A percentile compares a stretch with the other conserved stretches of the same genome.
Evolutionary conservation across 1,140 invertebrate genomes (phyloP).

Genomic region (Atopsyche davidsoni): DNA sequence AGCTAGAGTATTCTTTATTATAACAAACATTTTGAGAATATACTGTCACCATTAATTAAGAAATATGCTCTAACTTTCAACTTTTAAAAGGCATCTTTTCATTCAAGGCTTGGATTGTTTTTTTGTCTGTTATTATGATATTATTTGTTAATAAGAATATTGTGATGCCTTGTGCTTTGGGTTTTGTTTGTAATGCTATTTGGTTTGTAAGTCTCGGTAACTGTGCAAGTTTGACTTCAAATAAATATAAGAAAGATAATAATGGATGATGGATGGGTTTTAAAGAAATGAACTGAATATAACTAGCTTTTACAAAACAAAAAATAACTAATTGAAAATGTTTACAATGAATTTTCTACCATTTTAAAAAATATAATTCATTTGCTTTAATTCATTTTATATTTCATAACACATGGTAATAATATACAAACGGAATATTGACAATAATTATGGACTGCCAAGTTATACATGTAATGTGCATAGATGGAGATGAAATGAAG

Average conservation of each 20-base stretch:
- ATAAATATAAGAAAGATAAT: background rate
- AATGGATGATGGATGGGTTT: background rate
- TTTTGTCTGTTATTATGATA: too few relatives aligned
- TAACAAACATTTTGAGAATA: too few relatives aligned
- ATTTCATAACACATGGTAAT: background rate
- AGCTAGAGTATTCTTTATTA: too few relatives aligned
- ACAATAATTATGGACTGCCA: background rate
- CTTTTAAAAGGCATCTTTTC: too few relatives aligned
- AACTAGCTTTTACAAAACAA: background rate
- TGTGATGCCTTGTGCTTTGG: too few relatives aligned
- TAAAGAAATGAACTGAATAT: background rate
- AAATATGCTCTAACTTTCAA: too few relatives aligned
- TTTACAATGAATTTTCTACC: background rate
- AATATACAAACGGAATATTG: background rate
- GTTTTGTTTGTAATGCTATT: background rate
- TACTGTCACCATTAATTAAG: too few relatives aligned
- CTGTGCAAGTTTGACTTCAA: background rate
- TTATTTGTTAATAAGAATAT: too few relatives aligned
- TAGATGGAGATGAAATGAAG: background rate
- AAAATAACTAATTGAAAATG: background rate
- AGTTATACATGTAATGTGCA: slow-evolving; percentile 1
- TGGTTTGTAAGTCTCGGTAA: background rate
- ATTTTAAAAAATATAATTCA: background rate
- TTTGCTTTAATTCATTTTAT: background rate
- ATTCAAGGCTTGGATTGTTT: too few relatives aligned